A percentile compares a stretch with the other conserved stretches of the same genome.
Conservation (phyloP, 2,113 vertebrate species). For the Hiodon tergisus region DNA sequence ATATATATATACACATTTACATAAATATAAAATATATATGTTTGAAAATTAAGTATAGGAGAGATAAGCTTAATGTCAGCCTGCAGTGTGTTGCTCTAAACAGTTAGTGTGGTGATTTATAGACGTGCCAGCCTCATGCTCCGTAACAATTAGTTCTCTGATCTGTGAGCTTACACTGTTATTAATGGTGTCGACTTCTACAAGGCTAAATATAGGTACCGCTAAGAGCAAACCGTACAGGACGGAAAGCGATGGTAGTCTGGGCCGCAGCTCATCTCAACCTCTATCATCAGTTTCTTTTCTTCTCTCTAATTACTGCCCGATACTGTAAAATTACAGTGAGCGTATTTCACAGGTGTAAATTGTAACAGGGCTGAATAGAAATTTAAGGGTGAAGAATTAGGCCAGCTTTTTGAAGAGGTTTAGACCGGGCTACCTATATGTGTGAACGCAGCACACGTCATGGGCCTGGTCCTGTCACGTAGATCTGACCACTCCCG, state of each 20-base stretch:
- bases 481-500: too few relatives aligned
- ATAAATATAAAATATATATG: not conserved
- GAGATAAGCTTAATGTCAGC: conserved; percentile 8
- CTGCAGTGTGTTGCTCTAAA: conserved; percentile 8
- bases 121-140: not conserved
- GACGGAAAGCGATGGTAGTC: not conserved
- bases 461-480: too few relatives aligned
- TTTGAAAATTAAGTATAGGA: conserved; percentile 8
- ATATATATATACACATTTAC: not conserved
- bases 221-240: not conserved
- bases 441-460: too few relatives aligned
- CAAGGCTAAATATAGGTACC: conserved; percentile 3
- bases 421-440: too few relatives aligned
- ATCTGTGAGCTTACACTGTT: not conserved
- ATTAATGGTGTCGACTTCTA: conserved; percentile 5
- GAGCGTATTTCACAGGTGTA: too few relatives aligned
- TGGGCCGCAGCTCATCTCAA: too few relatives aligned
- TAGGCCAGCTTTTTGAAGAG: too few relatives aligned
- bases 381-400: too few relatives aligned
- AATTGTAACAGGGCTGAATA: too few relatives aligned
- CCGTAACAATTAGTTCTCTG: conserved; percentile 11
- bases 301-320: too few relatives aligned
- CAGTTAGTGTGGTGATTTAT: conserved; percentile 11
- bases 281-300: too few relatives aligned
- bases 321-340: too few relatives aligned